Percentiles rank a stretch among this genome's conserved stretches.
phyloP scores from a whole-genome alignment of 2,888 invertebrate genomes.

The Lithophane leautieri region DNA sequence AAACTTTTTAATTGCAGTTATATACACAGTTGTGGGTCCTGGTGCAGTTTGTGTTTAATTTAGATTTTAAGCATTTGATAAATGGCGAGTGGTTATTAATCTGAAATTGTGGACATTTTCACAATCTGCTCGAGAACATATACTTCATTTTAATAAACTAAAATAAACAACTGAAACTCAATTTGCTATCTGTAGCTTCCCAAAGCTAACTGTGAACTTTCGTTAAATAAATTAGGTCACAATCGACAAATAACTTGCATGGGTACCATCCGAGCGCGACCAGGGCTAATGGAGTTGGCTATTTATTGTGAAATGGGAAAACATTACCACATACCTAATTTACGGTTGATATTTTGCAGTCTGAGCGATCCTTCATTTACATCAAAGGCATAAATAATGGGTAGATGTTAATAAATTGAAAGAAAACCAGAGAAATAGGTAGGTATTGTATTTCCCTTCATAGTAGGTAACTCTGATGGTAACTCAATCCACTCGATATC shows the following conservation, averaged over 20 bases:
- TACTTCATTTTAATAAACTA: background rate
- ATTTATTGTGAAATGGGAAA: constrained; percentile 48
- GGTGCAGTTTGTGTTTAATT: constrained; percentile 19
- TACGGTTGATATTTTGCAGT: constrained; percentile 6
- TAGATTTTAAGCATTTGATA: constrained; percentile 6
- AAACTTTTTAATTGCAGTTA: constrained; percentile 63
- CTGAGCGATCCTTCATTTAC: background rate
- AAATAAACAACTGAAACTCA: constrained; percentile 23
- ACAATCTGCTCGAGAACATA: background rate
- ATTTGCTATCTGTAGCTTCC: constrained; percentile 21
- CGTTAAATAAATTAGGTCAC: constrained; percentile 58
- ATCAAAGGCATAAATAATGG: background rate
- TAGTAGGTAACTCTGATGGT: constrained; percentile 16
- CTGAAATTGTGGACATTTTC: constrained; percentile 8
- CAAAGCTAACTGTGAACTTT: constrained; percentile 35
- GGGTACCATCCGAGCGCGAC: constrained; percentile 36
- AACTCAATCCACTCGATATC: constrained; percentile 21
- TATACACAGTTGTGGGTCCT: constrained; percentile 34
- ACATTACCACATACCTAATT: constrained; percentile 33
- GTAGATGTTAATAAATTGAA: background rate
- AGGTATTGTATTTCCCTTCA: constrained; percentile 17
- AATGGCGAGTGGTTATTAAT: constrained; percentile 14
- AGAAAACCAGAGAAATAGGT: constrained; percentile 1
- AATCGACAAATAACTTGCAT: constrained; percentile 57
- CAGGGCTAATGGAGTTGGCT: constrained; percentile 54